A percentile compares a stretch with the other conserved stretches of the same genome.
These are phyloP conservation scores for Lysandra bellargus DNA, from an alignment of 2,888 invertebrate species.

Conservation along the genomic window DNA sequence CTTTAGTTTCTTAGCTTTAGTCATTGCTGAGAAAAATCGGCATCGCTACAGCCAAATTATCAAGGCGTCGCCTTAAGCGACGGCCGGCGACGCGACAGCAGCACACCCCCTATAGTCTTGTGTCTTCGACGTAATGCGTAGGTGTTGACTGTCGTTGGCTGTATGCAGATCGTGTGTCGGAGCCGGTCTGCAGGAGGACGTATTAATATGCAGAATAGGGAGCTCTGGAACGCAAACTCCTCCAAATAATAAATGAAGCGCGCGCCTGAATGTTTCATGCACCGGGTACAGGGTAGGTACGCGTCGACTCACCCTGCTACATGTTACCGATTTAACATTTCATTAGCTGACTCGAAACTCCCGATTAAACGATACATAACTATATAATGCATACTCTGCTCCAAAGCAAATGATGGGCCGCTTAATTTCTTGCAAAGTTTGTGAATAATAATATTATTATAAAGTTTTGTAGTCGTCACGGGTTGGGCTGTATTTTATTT, in stretches of 20 bases:
- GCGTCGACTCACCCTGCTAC: neutral
- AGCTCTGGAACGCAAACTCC: slow-evolving; percentile 1
- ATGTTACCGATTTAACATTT: neutral
- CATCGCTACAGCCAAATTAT: too few relatives aligned
- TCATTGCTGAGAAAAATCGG: too few relatives aligned
- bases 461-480: too few relatives aligned
- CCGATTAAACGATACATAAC: neutral
- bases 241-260: slow-evolving; percentile 1
- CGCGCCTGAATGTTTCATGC: neutral
- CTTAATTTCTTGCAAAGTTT: neutral
- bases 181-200: neutral
- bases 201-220: neutral
- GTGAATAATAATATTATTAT: too few relatives aligned
- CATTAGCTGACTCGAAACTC: neutral
- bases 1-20: too few relatives aligned
- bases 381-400: neutral
- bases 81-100: neutral
- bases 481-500: too few relatives aligned
- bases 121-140: too few relatives aligned
- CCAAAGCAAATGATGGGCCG: neutral
- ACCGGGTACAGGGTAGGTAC: neutral
- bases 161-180: too few relatives aligned
- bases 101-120: too few relatives aligned
- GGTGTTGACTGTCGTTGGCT: too few relatives aligned
- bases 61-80: too few relatives aligned